These are phyloP conservation scores for Nymphalis urticae DNA, from an alignment of 2,888 invertebrate species.

Conservation along the genomic window DNA sequence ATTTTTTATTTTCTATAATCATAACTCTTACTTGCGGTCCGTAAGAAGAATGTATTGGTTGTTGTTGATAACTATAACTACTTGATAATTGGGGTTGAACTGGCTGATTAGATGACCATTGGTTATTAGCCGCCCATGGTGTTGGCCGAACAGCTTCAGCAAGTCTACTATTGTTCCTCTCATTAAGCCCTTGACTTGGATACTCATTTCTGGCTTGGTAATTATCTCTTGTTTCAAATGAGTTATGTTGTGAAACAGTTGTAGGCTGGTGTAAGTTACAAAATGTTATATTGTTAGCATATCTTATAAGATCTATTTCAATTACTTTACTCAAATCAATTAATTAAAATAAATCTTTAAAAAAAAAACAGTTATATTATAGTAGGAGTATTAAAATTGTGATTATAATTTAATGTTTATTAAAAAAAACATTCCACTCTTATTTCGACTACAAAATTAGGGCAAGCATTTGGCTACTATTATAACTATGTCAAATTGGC, in stretches of 20 bases:
- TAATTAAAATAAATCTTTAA: not conserved
- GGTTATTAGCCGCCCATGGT: conserved; percentile 29
- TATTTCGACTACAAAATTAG: not conserved
- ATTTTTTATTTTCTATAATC: not conserved
- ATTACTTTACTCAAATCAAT: not conserved
- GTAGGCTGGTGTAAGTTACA: conserved; percentile 11
- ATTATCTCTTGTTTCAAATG: conserved; percentile 45
- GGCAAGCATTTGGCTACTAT: not conserved
- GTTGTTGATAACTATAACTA: conserved; percentile 42
- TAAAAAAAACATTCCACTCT: too few species aligned
- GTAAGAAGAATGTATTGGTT: conserved; percentile 24
- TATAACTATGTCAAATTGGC: not conserved
- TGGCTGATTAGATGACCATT: conserved; percentile 29
- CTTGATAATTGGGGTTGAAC: conserved; percentile 41
- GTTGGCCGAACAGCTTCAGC: conserved; percentile 32
- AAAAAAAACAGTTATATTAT: too few species aligned
- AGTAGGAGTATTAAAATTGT: too few species aligned
- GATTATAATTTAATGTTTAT: too few species aligned
- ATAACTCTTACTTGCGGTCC: conserved; percentile 24
- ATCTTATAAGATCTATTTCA: not conserved
- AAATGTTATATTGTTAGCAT: conserved; percentile 7
- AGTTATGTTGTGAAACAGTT: conserved; percentile 37
- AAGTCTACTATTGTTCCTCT: conserved; percentile 43
- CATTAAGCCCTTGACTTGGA: conserved; percentile 42
- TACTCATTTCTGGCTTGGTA: conserved; percentile 48